These are phyloP conservation scores for Watsonalla binaria DNA, from an alignment of 2,888 invertebrate genomes.

Conservation along the genomic window DNA sequence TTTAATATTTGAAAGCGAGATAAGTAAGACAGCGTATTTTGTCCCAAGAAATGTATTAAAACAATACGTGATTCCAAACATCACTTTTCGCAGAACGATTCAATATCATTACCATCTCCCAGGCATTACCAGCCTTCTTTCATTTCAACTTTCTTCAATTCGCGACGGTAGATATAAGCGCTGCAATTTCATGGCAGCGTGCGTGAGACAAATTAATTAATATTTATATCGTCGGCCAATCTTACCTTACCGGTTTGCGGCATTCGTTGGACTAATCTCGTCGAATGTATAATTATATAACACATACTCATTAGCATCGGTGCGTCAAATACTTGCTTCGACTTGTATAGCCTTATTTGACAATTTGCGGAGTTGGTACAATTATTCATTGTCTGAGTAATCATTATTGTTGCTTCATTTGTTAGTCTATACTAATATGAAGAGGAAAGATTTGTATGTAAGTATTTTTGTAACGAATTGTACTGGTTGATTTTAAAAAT, in stretches of 20 bases:
- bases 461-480: too few species aligned
- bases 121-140: neutral
- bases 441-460: too few species aligned
- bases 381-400: too few species aligned
- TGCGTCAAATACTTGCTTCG: conserved; percentile 9
- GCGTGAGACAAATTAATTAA: conserved; percentile 47
- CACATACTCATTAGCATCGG: conserved; percentile 19
- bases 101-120: too few species aligned
- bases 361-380: conserved; percentile 4
- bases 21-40: too few species aligned
- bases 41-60: too few species aligned
- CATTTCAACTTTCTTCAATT: neutral
- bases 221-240: conserved; percentile 23
- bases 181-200: conserved; percentile 9
- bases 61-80: too few species aligned
- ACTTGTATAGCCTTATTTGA: conserved; percentile 9
- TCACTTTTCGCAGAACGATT: too few species aligned
- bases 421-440: too few species aligned
- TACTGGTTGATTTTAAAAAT: too few species aligned
- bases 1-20: too few species aligned
- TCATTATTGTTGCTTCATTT: too few species aligned
- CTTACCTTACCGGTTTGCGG: conserved; percentile 45
- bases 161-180: neutral
- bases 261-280: conserved; percentile 6
- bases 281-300: conserved; percentile 28